Evolutionary conservation across 2,888 invertebrate species (phyloP).

Genomic region (Tipula lateralis): DNA sequence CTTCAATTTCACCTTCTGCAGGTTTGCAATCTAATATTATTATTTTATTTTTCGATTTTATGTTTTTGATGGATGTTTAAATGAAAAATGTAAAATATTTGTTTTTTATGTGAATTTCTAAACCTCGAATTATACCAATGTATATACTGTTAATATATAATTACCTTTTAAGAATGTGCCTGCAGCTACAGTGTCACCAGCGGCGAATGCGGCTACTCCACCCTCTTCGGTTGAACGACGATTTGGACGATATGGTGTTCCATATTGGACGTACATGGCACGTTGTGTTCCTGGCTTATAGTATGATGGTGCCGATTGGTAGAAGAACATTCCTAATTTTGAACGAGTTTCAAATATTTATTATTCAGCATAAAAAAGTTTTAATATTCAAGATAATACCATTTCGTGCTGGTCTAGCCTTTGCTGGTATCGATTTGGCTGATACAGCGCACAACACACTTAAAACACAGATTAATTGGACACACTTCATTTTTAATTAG

Average conservation of each 20-base stretch:
- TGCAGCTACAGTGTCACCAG: conserved; percentile 46
- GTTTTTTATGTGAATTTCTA: background rate
- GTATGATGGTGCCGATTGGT: conserved; percentile 40
- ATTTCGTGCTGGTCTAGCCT: conserved; percentile 27
- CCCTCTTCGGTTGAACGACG: conserved; percentile 44
- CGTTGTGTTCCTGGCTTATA: conserved; percentile 36
- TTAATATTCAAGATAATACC: conserved; percentile 16
- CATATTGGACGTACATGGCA: conserved; percentile 45
- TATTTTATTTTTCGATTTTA: background rate
- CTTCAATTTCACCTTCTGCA: conserved; percentile 36
- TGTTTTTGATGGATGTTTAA: background rate
- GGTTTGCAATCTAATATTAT: conserved; percentile 34
- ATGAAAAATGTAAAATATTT: background rate
- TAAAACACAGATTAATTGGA: conserved; percentile 30
- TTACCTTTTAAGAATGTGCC: conserved; percentile 47
- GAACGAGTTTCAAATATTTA: background rate
- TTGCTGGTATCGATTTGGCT: conserved; percentile 26
- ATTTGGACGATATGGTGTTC: conserved; percentile 41
- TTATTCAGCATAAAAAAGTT: too few relatives aligned
- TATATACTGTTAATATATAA: background rate
- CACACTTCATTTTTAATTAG: conserved; percentile 32
- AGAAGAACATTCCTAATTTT: conserved; percentile 34
- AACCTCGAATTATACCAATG: background rate
- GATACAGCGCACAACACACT: conserved; percentile 29
- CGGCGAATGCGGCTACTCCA: conserved; percentile 44